Evolutionary conservation across 2,797 vertebrate species (phyloP).

Genomic region (Oreortyx pictus): DNA sequence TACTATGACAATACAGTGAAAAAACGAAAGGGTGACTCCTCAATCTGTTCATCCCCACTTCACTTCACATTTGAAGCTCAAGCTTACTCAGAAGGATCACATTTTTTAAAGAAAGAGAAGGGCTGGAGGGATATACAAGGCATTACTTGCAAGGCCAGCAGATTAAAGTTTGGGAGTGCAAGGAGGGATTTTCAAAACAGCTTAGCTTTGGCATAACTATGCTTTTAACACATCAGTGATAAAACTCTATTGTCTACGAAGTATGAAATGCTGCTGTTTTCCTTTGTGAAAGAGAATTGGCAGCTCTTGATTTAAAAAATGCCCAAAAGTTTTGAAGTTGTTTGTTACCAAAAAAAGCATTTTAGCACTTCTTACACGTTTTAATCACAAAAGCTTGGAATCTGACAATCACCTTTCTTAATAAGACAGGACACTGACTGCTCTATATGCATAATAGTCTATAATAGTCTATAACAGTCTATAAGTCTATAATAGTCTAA

Average conservation of each 20-base stretch:
- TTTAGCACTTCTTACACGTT: conserved; percentile 1
- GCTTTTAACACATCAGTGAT: conserved; percentile 21
- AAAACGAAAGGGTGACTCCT: background rate
- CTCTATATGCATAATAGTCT: background rate
- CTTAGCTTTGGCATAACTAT: conserved; percentile 7
- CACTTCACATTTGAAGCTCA: background rate
- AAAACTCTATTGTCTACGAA: conserved; percentile 49
- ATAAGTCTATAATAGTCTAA: background rate
- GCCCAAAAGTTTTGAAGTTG: conserved; percentile 1
- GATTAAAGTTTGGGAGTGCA: conserved; percentile 23
- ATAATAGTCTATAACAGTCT: background rate
- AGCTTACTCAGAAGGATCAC: background rate
- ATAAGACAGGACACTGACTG: background rate
- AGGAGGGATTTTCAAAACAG: conserved; percentile 47
- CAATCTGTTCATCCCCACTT: background rate
- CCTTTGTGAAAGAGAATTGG: background rate
- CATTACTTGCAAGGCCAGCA: background rate
- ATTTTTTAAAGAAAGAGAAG: background rate
- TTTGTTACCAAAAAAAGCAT: background rate
- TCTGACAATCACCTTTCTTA: background rate
- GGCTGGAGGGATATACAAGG: background rate
- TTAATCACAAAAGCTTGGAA: background rate
- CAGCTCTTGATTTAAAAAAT: background rate
- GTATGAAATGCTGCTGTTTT: background rate
- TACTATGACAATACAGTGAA: conserved; percentile 38